phyloP scores from a whole-genome alignment of 2,888 invertebrate genomes.

The Dioctria linearis region DNA sequence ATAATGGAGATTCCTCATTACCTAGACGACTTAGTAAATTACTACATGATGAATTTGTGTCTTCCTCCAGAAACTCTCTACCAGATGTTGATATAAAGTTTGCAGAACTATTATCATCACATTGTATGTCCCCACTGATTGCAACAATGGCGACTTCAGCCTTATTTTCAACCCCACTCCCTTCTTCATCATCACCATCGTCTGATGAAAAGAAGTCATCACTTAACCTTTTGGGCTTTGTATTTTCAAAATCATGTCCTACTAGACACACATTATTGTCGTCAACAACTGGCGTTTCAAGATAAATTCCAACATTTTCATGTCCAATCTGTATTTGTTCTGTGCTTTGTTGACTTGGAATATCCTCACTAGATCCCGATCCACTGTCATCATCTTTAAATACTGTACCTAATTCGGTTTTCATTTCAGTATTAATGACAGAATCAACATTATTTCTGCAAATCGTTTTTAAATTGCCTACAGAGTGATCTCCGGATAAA shows the following conservation, averaged over 20 bases:
- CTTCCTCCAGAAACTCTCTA: constrained; percentile 45
- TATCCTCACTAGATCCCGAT: constrained; percentile 41
- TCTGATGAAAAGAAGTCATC: constrained; percentile 68
- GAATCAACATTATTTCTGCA: constrained; percentile 29
- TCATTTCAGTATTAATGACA: constrained; percentile 27
- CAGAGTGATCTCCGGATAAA: background rate
- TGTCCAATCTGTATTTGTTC: constrained; percentile 20
- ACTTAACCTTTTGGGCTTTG: constrained; percentile 69
- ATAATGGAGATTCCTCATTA: constrained; percentile 24
- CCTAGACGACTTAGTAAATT: constrained; percentile 47
- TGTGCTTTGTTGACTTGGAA: constrained; percentile 13
- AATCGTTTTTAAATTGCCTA: constrained; percentile 8
- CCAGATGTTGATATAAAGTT: constrained; percentile 12
- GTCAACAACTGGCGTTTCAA: constrained; percentile 70
- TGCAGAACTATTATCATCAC: constrained; percentile 45
- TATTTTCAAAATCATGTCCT: constrained; percentile 61
- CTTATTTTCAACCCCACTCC: constrained; percentile 34
- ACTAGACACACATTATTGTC: constrained; percentile 63
- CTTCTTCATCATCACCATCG: constrained; percentile 59
- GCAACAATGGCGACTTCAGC: constrained; percentile 31
- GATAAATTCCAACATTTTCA: constrained; percentile 65
- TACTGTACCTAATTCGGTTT: constrained; percentile 36
- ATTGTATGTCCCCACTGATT: constrained; percentile 38
- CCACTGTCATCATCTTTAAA: constrained; percentile 45
- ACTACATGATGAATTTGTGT: constrained; percentile 55